Evolutionary conservation across 2,113 vertebrate species (phyloP), one percentile per base, ranked within the genome.

Genomic region (Perca schrenkii): DNA sequence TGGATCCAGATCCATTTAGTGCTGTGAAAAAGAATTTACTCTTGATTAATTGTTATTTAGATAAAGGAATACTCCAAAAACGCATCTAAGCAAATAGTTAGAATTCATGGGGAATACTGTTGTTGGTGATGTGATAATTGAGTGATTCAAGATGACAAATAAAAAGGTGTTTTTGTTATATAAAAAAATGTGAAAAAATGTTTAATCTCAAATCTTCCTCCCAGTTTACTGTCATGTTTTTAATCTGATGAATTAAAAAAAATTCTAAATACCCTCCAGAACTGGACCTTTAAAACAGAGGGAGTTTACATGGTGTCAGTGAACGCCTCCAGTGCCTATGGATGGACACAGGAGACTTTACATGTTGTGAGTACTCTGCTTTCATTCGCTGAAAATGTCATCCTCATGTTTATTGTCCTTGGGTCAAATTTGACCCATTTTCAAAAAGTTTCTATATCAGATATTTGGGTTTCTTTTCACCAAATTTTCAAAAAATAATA

Each of bases 331-430:
- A 25, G 40, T 21, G 1, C 40, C 17, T 14, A 16, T 62, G 82
- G 65, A 40, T 86, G 75, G 84, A 84, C 34, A 36, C 81, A 88
- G 54, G 43, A 86, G 46, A 75, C 34, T 3, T 43, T 62, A n/a
- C 2, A 72, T 36, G 36, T 82, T 40, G 85, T 85, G 62, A 88
- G 75, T 75, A 17, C 15, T 54, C 6, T 22, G 54, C 6, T 66
- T 63, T n/a, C 4, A 21, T 43, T 77, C 6, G n/a, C 1, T 40
- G 14, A 74, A 16, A 11, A 17, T 53, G 5, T 58, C 22, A 28
- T 28, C 2, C 2, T n/a, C 3, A 17, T 69, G 14, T 21, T n/a
- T 6, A 22, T 43, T 31, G 31, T 31, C 31, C 31, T 31, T 3
- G 31, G 31, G 31, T 31, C 31, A 31, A 31, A 31, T 31, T 31